Percentiles rank a stretch among this genome's conserved stretches.
These are phyloP conservation scores for Triops cancriformis DNA, from an alignment of 1,140 invertebrate genomes.

Conservation along the genomic window DNA sequence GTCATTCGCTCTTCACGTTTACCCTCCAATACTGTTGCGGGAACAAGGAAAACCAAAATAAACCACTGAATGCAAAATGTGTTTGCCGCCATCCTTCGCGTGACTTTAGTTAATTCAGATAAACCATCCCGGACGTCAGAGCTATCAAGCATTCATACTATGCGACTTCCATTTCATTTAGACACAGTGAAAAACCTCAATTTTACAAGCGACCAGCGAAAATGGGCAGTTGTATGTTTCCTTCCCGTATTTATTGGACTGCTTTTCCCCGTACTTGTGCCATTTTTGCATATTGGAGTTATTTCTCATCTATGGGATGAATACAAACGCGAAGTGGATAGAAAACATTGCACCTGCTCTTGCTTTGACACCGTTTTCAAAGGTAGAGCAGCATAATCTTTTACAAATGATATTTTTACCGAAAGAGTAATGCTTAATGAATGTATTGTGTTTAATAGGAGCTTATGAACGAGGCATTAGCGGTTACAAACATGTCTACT, in stretches of 20 bases:
- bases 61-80: background rate
- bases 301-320: slow-evolving; percentile 62
- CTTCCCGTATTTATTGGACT: slow-evolving; percentile 29
- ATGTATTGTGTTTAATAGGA: slow-evolving; percentile 43
- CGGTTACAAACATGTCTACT: slow-evolving; percentile 73
- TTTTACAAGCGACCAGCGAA: background rate
- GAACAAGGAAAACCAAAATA: too few species aligned
- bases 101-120: background rate
- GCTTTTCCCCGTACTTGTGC: slow-evolving; percentile 45
- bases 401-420: too few species aligned
- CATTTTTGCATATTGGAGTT: slow-evolving; percentile 54
- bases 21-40: too few species aligned
- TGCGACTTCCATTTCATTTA: background rate
- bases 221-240: slow-evolving; percentile 21
- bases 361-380: slow-evolving; percentile 76
- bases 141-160: background rate
- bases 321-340: slow-evolving; percentile 56
- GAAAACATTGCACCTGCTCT: slow-evolving; percentile 58
- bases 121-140: background rate
- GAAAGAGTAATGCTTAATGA: too few species aligned
- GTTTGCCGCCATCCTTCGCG: background rate
- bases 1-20: too few species aligned
- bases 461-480: slow-evolving; percentile 64
- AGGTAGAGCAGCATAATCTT: slow-evolving; percentile 49
- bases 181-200: background rate